These are phyloP conservation scores for Protobothrops flavoviridis DNA, from an alignment of 2,113 vertebrate species.

Conservation along the genomic window DNA sequence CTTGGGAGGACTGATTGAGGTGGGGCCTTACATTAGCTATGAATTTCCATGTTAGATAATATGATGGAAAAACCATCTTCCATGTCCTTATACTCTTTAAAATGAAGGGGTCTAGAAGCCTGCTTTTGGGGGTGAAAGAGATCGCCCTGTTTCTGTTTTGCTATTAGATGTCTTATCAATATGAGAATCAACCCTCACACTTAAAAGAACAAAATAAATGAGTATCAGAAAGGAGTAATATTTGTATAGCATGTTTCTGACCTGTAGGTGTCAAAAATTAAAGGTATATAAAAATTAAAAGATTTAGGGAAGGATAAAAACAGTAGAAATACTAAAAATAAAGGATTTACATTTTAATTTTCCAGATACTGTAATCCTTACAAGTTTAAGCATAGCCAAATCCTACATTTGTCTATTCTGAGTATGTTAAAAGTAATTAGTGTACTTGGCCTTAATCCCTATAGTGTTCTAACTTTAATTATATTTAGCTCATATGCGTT, in stretches of 20 bases:
- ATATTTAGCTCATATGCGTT: background rate
- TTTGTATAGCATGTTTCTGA: background rate
- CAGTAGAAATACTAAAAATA: background rate
- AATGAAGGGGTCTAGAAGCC: background rate
- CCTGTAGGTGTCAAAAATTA: background rate
- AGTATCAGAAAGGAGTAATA: background rate
- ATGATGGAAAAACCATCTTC: background rate
- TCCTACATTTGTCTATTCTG: background rate
- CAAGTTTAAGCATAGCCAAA: background rate
- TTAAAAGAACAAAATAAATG: background rate
- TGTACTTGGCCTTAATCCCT: background rate
- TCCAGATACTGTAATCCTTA: background rate
- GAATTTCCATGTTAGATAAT: background rate
- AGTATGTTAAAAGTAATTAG: background rate
- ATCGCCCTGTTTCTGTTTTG: background rate
- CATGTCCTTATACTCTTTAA: background rate
- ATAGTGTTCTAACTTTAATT: background rate
- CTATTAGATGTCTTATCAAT: background rate
- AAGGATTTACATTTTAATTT: background rate
- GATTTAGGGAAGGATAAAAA: background rate
- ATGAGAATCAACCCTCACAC: background rate
- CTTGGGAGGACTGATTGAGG: too few relatives aligned
- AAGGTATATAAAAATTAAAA: background rate
- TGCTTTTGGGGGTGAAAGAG: background rate
- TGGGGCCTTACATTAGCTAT: too few relatives aligned